phyloP scores from a whole-genome alignment of 2,113 vertebrate genomes.

The Varanus salvator region DNA sequence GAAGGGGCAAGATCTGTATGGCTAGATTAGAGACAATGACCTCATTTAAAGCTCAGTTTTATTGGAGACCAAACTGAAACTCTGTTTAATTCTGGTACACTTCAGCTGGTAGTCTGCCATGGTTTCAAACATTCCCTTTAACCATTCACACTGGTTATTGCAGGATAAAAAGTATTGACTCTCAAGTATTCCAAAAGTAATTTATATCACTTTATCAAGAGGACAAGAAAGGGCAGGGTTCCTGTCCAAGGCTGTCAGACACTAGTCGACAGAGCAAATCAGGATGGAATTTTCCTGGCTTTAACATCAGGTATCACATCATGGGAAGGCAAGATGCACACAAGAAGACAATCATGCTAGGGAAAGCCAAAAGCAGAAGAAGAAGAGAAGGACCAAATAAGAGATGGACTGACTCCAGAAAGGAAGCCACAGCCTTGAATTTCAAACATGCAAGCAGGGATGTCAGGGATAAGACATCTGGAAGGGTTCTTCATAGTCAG shows the following conservation, averaged over 20 bases:
- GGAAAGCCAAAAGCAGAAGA: too few species aligned
- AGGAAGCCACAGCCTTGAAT: too few species aligned
- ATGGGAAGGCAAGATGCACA: too few species aligned
- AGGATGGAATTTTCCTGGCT: not conserved
- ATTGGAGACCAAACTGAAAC: not conserved
- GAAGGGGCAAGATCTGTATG: not conserved
- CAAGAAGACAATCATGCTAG: too few species aligned
- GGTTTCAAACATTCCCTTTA: not conserved
- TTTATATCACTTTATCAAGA: not conserved
- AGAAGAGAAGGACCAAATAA: too few species aligned
- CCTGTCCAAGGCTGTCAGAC: not conserved
- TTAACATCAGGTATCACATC: too few species aligned
- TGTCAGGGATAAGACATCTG: too few species aligned
- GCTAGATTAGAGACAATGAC: not conserved
- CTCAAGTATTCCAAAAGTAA: not conserved
- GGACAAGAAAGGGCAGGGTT: not conserved
- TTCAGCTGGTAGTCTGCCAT: not conserved
- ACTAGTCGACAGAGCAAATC: not conserved
- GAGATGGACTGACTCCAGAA: too few species aligned
- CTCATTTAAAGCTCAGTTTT: not conserved
- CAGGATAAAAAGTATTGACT: not conserved
- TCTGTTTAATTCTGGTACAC: not conserved
- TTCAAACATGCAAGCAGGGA: too few species aligned
- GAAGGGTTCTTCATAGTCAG: too few species aligned
- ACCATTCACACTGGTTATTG: not conserved